Evolutionary conservation across 2,888 invertebrate species (phyloP), one percentile per base, ranked within the genome.

Genomic region (Odontocolon sp.): DNA sequence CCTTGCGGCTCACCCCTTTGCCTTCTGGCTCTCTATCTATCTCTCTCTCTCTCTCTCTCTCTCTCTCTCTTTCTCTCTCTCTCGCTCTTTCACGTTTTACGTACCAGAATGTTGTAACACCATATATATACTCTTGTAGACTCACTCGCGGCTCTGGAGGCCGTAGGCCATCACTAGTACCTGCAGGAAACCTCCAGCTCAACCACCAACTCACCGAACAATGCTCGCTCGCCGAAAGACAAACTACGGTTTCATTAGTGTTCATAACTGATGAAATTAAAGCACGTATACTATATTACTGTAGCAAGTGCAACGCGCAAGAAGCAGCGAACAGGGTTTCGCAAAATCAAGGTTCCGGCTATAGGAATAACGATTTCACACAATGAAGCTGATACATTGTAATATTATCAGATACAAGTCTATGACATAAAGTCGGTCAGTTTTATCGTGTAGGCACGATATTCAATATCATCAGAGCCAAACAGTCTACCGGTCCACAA

Each of bases 231-330:
- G 74, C 75, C 80, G 81, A 84, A 84, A 83, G 82, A 84, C 84
- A 84, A 84, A 83, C 84, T 84, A 80, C 81, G 83, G 82, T 84
- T 84, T 84, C 84, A 84, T 83, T 84, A 84, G 82, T 81, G 80
- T 66, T 84, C 83, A 82, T 84, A 82, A 83, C 84, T 81, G 83
- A 84, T 83, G 80, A 83, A 84, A 84, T 84, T 84, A 83, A 82
- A 78, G 63, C 74, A 38, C 73, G 61, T 66, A 42, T 28, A 42
- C 33, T 54, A 18, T 47, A 38, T 59, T 45, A 14, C 23, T 18
- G 47, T 31, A 6, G 47, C 42, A 18, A 69, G 40, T 42, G 52
- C 9, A 26, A 26, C 8, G 38, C 8, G 21, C 23, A 16, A 50
- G 26, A 1, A 26, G 9, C 14, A 16, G 28, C 21, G 9, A 42